Base-by-base conservation (phyloP, 2,888 invertebrate species). In the Synergus umbraculus region DNA sequence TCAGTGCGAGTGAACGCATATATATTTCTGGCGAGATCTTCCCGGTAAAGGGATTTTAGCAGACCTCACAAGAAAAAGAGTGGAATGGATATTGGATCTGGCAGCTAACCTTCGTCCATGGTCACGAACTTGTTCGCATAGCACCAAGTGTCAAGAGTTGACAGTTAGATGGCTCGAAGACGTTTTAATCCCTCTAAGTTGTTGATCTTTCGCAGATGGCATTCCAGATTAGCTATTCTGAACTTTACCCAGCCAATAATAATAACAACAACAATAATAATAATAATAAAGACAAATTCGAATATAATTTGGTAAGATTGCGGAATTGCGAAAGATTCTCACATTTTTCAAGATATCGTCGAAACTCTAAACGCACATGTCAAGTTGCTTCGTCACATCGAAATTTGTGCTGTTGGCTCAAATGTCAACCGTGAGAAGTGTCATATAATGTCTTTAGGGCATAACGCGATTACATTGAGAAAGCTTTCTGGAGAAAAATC, bases 381-480 rank as follows among this genome's bases (percentile, higher is more conserved):
- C 4, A 41, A 43, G 43, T 41, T 43, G 65, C 22, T 12, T 22
- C 22, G 22, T 22, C 10, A 41, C 43, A 41, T n/a, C 2, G 41
- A 66, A 66, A 43, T 18, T 66, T n/a, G n/a, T 66, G 18, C 43
- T 29, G 43, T 15, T 9, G 65, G 41, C 15, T 66, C 65, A n/a
- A n/a, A 43, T 66, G 15, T 41, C 65, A 66, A n/a, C n/a, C 49
- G 54, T 73, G 73, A 54, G 37, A 73, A 54, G 29, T 73, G n/a
- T 29, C 41, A 29, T 29, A 54, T 37, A 54, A 49, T 49, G 22
- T 69, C 29, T 13, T 29, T 29, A 69, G n/a, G 29, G 9, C 15
- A n/a, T 81, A 82, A 82, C 78, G 49, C 78, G 82, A 82, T 80
- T 82, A 82, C 46, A 76, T 15, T 76, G 64, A 60, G 8, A 60